Evolutionary conservation across 2,113 vertebrate species (phyloP).

Genomic region (Amphilophus citrinellus): DNA sequence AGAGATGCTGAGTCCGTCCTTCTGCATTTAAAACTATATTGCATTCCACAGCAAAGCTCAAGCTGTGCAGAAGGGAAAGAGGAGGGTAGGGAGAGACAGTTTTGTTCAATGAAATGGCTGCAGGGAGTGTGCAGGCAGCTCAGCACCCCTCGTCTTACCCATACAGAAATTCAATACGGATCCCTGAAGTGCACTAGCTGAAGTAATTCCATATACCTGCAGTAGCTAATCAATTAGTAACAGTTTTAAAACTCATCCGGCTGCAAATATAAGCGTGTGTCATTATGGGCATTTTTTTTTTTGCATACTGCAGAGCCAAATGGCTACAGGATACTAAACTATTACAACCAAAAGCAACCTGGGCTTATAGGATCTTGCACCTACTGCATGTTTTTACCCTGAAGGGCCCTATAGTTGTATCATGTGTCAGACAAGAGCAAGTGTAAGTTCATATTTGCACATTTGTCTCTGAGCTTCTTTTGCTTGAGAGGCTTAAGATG

Average conservation of each 20-base stretch:
- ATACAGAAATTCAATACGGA: slow-evolving; percentile 32
- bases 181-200: slow-evolving; percentile 25
- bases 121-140: slow-evolving; percentile 39
- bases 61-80: slow-evolving; percentile 10
- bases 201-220: slow-evolving; percentile 55
- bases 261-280: slow-evolving; percentile 13
- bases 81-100: not conserved
- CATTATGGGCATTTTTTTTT: not conserved
- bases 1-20: slow-evolving; percentile 12
- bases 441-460: not conserved
- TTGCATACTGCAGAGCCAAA: slow-evolving; percentile 8
- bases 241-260: slow-evolving; percentile 36
- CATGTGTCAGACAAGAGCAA: not conserved
- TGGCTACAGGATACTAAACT: not conserved
- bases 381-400: not conserved
- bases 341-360: not conserved
- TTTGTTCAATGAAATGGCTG: not conserved
- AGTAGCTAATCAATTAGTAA: slow-evolving; percentile 54
- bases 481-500: not conserved
- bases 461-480: slow-evolving; percentile 6
- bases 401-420: not conserved
- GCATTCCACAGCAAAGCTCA: slow-evolving; percentile 32
- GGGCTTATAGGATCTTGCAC: not conserved
- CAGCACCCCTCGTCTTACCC: slow-evolving; percentile 19
- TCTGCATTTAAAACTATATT: slow-evolving; percentile 33